Percentiles rank a stretch among this genome's conserved stretches.
Evolutionary conservation across 2,797 vertebrate genomes (phyloP).

Genomic region (Merluccius polli): DNA sequence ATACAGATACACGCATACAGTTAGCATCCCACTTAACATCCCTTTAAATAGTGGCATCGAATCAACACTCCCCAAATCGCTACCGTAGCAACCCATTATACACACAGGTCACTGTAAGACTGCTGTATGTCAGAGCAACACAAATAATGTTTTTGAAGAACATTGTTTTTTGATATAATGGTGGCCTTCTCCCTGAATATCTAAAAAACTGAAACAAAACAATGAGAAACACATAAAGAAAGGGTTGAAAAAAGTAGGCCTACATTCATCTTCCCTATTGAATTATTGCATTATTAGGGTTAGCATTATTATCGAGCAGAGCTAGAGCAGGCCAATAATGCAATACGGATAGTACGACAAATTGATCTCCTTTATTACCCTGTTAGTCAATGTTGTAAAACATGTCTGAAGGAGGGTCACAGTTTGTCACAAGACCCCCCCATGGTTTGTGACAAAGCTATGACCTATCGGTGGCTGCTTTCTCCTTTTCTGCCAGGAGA

Average conservation of each 20-base stretch:
- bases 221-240: background rate
- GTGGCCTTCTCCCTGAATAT: background rate
- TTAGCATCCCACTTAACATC: no score
- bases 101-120: no score
- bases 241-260: background rate
- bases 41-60: no score
- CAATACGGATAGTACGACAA: background rate
- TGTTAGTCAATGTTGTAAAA: background rate
- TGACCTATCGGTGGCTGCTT: background rate
- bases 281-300: no score
- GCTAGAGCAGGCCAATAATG: background rate
- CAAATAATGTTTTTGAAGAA: no score
- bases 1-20: no score
- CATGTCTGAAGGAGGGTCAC: background rate
- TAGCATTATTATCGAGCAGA: no score
- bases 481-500: constrained; percentile 23
- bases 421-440: background rate
- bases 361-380: background rate
- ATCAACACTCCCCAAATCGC: no score
- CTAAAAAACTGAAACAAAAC: background rate
- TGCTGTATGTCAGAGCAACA: no score
- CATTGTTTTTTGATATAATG: no score
- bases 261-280: background rate
- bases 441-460: background rate
- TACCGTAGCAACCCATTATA: no score